phyloP scores from a whole-genome alignment of 2,797 vertebrate genomes.

The Falco biarmicus region DNA sequence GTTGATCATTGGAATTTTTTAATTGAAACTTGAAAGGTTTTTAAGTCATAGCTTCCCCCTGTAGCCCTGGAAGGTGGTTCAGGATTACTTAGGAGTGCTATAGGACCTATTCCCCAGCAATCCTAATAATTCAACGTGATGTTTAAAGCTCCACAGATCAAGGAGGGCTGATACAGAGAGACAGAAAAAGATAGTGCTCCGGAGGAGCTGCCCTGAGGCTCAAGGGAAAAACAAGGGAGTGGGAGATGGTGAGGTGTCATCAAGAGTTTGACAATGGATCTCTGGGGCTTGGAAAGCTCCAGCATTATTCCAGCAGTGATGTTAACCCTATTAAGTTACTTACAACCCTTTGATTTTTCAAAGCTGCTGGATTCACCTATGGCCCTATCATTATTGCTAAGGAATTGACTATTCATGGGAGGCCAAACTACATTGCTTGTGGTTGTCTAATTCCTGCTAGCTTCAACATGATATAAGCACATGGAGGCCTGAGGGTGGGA shows the following conservation, averaged over 20 bases:
- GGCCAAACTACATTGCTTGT: not conserved
- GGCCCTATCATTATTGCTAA: constrained; percentile 45
- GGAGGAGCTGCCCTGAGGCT: constrained; percentile 40
- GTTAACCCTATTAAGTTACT: constrained; percentile 70
- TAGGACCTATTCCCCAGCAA: constrained; percentile 8
- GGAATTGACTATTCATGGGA: constrained; percentile 28
- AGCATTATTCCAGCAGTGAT: constrained; percentile 56
- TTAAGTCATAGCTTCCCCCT: constrained; percentile 11
- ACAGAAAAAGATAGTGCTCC: constrained; percentile 23
- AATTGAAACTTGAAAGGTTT: constrained; percentile 33
- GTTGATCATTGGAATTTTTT: not conserved
- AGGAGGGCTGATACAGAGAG: constrained; percentile 41
- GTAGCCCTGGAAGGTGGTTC: not conserved
- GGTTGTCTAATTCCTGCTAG: not conserved
- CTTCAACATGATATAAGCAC: not conserved
- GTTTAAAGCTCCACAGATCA: constrained; percentile 71
- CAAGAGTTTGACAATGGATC: constrained; percentile 46
- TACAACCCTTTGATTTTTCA: constrained; percentile 66
- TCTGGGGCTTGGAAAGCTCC: constrained; percentile 46
- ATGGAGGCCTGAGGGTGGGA: constrained; percentile 13
- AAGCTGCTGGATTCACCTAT: constrained; percentile 50
- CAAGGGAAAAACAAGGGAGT: constrained; percentile 12
- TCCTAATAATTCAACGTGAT: constrained; percentile 39
- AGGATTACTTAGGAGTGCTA: constrained; percentile 51
- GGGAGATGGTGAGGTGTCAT: constrained; percentile 21